phyloP scores from a whole-genome alignment of 92 coral and sea anemone species.

The Metridium senile region DNA sequence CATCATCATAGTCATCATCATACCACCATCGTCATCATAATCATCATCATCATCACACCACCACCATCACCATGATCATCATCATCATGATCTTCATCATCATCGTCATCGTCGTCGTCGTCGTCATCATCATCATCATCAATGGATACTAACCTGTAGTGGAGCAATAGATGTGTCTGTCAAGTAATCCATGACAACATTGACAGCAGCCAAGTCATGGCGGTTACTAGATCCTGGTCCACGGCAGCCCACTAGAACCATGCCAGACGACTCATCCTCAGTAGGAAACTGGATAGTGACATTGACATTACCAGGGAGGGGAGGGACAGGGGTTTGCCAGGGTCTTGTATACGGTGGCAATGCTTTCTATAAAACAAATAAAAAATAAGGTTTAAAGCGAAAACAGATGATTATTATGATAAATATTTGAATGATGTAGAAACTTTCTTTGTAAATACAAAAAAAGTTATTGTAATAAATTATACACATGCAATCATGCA shows the following conservation, averaged over 20 bases:
- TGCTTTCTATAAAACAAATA: constrained; percentile 44
- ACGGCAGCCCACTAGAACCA: constrained; percentile 79
- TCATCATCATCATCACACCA: no score
- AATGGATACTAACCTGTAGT: no score
- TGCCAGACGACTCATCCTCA: constrained; percentile 92
- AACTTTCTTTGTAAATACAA: no score
- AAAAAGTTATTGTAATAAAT: no score
- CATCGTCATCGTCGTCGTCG: no score
- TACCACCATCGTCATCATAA: no score
- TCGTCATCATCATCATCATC: no score
- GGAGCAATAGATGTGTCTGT: constrained; percentile 96
- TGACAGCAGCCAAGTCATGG: constrained; percentile 60
- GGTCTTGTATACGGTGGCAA: constrained; percentile 83
- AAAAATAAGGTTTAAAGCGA: not conserved
- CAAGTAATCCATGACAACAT: constrained; percentile 81
- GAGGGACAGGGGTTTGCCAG: constrained; percentile 87
- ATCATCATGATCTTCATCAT: no score
- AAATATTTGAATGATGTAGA: constrained; percentile 1
- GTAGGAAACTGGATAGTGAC: constrained; percentile 80
- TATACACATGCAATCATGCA: no score
- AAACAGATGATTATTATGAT: not conserved
- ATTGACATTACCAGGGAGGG: constrained; percentile 43
- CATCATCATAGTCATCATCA: no score
- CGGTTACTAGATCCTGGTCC: constrained; percentile 82
- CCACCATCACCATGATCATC: no score